Base-by-base conservation (phyloP, 2,113 vertebrate genomes). In the Cryptotis parvus region DNA sequence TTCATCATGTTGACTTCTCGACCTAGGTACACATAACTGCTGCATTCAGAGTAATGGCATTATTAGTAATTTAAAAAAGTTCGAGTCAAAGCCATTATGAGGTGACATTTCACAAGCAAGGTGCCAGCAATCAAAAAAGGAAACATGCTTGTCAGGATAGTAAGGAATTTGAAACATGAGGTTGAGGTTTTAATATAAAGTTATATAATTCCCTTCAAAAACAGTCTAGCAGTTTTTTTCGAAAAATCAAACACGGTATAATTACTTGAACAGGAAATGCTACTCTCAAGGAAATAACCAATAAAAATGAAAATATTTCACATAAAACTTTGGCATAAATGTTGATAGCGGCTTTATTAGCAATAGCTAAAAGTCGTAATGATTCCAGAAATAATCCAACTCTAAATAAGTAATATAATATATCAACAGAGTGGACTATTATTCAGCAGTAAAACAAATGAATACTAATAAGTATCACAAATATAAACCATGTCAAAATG, bases 261-360 rank as follows among this genome's bases (percentile, higher is more conserved):
- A 74, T 80, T 73, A 35, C 68, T 70, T 73, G 33, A 77, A 24
- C 33, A 79, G 73, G 35, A 45, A 77, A 61, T 58, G 33, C 3
- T 12, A 58, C 8, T 84, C 6, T 20, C 68, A 78, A 58, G 33
- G 20, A 88, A 55, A 78, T 52, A 87, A 22, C 24, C 4, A 89
- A 52, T 43, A 92, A 26, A 74, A 93, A 83, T 79, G 45, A 92
- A 93, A 87, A 77, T 14, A 31, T 39, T 73, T 11, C 43, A 66
- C 24, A 66, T 11, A 73, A 86, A 86, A 85, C 18, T 88, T 87
- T 8, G 76, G 83, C 14, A 29, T 26, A 29, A 43, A 69, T 93
- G 45, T 55, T 89, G 84, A 91, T 15, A 58, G 76, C 31, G 89
- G 22, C 31, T 39, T 70, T 91, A 80, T 63, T 78, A 33, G 35